These are phyloP conservation scores for Etheostoma spectabile DNA, from an alignment of 2,113 vertebrate genomes.

Conservation along the genomic window DNA sequence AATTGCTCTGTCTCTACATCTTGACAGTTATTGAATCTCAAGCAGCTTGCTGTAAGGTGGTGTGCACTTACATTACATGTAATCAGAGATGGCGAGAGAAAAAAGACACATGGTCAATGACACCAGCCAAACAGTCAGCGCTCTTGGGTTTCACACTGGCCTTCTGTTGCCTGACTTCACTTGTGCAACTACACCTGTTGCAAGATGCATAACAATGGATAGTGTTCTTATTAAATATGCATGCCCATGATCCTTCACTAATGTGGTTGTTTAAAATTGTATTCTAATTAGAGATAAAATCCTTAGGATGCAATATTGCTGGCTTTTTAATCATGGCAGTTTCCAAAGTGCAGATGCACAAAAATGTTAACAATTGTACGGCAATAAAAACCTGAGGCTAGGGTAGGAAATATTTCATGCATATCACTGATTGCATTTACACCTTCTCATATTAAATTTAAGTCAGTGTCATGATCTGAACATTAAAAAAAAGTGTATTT, in stretches of 20 bases:
- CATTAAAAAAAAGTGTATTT: not conserved
- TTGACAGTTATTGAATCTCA: slow-evolving; percentile 15
- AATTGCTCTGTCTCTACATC: slow-evolving; percentile 8
- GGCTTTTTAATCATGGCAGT: slow-evolving; percentile 32
- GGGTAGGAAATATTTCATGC: slow-evolving; percentile 8
- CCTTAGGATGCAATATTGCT: slow-evolving; percentile 7
- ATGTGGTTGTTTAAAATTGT: slow-evolving; percentile 42
- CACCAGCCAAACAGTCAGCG: slow-evolving; percentile 48
- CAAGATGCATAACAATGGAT: slow-evolving; percentile 71
- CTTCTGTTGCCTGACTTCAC: slow-evolving; percentile 63
- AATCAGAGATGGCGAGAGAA: slow-evolving; percentile 56
- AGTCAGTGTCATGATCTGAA: not conserved
- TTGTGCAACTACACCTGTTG: slow-evolving; percentile 77
- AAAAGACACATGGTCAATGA: slow-evolving; percentile 35
- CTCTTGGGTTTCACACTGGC: slow-evolving; percentile 75
- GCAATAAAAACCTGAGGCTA: slow-evolving; percentile 30
- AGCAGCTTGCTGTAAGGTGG: slow-evolving; percentile 32
- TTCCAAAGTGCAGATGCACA: slow-evolving; percentile 26
- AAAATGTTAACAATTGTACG: slow-evolving; percentile 50
- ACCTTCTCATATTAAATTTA: not conserved
- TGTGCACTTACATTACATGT: slow-evolving; percentile 58
- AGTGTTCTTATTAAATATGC: slow-evolving; percentile 79
- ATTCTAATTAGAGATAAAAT: slow-evolving; percentile 49
- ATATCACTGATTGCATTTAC: slow-evolving; percentile 10
- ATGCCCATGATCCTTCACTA: slow-evolving; percentile 53